A percentile compares a stretch with the other conserved stretches of the same genome.
These are phyloP conservation scores for Pycnonotus jocosus DNA, from an alignment of 2,113 vertebrate species.

Conservation along the genomic window DNA sequence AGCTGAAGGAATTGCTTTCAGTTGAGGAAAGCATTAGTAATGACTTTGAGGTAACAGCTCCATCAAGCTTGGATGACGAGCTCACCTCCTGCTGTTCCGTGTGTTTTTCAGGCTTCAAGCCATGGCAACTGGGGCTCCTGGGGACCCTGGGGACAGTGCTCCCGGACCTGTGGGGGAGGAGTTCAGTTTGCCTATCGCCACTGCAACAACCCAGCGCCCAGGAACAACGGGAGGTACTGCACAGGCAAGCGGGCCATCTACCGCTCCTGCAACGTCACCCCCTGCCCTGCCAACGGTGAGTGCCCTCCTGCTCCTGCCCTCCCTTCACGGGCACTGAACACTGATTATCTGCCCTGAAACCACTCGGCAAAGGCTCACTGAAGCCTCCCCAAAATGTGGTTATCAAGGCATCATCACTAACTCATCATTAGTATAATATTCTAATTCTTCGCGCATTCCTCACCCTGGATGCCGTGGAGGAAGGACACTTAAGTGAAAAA, in stretches of 20 bases:
- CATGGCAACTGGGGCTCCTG: constrained; percentile 98
- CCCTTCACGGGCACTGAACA: neutral
- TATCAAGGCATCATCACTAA: neutral
- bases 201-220: constrained; percentile 94
- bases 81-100: neutral
- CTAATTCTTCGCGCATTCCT: neutral
- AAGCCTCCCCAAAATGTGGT: neutral
- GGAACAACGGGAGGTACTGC: constrained; percentile 93
- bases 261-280: constrained; percentile 83
- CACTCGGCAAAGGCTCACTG: neutral
- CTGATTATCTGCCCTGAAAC: neutral
- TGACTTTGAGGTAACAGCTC: neutral
- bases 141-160: constrained; percentile 93
- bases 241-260: constrained; percentile 93
- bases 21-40: neutral
- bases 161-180: constrained; percentile 88
- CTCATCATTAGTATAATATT: neutral
- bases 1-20: neutral
- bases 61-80: neutral
- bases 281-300: constrained; percentile 82
- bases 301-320: neutral
- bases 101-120: constrained; percentile 83
- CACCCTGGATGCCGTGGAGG: fast-evolving
- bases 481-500: neutral
- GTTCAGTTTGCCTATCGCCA: constrained; percentile 93